Conservation (phyloP, 2,888 invertebrate genomes). For the Tribolium freemani region DNA sequence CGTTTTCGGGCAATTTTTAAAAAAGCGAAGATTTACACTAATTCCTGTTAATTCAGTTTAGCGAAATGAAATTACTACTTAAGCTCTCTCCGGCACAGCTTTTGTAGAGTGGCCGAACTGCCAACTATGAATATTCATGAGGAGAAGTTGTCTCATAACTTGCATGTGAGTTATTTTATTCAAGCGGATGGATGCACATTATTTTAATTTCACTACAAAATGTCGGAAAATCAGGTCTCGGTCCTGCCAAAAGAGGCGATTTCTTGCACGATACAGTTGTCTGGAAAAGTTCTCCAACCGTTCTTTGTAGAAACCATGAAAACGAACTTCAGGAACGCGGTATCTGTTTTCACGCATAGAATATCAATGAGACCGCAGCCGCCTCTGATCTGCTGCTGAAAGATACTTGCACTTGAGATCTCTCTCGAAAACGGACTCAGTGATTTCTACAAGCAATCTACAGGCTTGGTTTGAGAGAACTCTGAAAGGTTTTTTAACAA, state of each 20-base stretch:
- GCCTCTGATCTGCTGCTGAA: conserved; percentile 40
- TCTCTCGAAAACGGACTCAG: conserved; percentile 25
- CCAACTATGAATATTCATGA: conserved; percentile 57
- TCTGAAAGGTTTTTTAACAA: neutral
- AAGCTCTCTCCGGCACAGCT: conserved; percentile 56
- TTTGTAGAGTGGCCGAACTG: conserved; percentile 51
- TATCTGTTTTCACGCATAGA: conserved; percentile 58
- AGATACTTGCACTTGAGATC: conserved; percentile 40
- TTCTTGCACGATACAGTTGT: conserved; percentile 49
- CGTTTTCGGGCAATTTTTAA: conserved; percentile 30
- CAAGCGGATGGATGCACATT: conserved; percentile 52
- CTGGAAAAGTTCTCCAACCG: conserved; percentile 50
- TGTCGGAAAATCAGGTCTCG: neutral
- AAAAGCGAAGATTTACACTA: conserved; percentile 52
- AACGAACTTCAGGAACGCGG: conserved; percentile 57
- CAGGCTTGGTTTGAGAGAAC: neutral
- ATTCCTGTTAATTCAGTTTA: conserved; percentile 56
- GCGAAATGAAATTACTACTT: conserved; percentile 58
- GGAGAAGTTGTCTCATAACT: conserved; percentile 52
- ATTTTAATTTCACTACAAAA: conserved; percentile 40
- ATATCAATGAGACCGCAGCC: conserved; percentile 59
- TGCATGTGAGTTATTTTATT: conserved; percentile 50
- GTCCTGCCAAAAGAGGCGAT: conserved; percentile 14
- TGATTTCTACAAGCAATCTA: conserved; percentile 29
- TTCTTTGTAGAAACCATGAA: conserved; percentile 51